Percentiles rank a stretch among this genome's conserved stretches.
These are phyloP conservation scores for Cheilosia pagana DNA, from an alignment of 2,888 invertebrate genomes.

Conservation along the genomic window DNA sequence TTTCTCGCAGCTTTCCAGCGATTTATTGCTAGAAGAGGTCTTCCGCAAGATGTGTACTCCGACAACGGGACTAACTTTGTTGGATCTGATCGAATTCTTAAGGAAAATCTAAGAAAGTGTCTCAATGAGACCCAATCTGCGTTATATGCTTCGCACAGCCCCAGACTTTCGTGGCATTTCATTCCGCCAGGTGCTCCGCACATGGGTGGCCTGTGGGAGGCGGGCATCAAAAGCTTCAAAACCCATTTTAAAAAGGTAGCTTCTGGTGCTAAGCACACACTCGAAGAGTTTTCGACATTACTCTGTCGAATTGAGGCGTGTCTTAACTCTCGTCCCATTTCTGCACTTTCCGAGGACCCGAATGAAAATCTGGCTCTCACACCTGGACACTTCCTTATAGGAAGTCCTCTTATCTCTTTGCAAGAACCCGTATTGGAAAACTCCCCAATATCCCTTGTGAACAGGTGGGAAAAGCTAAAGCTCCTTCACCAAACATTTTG, in stretches of 20 bases:
- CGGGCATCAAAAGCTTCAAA: constrained; percentile 2
- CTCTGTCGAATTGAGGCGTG: constrained; percentile 6
- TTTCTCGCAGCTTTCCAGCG: constrained; percentile 49
- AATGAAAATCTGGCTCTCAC: background rate
- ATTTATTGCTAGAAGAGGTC: constrained; percentile 38
- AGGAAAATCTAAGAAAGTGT: background rate
- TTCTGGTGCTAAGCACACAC: background rate
- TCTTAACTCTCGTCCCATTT: background rate
- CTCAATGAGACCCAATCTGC: background rate
- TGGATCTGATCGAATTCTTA: constrained; percentile 3
- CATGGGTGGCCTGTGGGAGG: constrained; percentile 7
- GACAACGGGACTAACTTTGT: constrained; percentile 65
- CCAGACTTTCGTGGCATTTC: constrained; percentile 5
- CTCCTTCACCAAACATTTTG: background rate
- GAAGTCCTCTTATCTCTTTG: background rate
- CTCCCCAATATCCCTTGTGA: background rate
- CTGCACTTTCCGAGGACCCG: background rate
- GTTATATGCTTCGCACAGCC: background rate
- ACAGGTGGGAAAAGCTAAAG: constrained; percentile 12
- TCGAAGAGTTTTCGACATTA: constrained; percentile 13
- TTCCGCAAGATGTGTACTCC: constrained; percentile 40
- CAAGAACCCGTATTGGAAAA: background rate
- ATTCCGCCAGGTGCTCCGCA: constrained; percentile 1
- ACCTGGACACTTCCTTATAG: constrained; percentile 3
- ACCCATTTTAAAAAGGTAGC: constrained; percentile 4